Conservation (phyloP, 2,113 vertebrate genomes). For the Cavia aperea region DNA sequence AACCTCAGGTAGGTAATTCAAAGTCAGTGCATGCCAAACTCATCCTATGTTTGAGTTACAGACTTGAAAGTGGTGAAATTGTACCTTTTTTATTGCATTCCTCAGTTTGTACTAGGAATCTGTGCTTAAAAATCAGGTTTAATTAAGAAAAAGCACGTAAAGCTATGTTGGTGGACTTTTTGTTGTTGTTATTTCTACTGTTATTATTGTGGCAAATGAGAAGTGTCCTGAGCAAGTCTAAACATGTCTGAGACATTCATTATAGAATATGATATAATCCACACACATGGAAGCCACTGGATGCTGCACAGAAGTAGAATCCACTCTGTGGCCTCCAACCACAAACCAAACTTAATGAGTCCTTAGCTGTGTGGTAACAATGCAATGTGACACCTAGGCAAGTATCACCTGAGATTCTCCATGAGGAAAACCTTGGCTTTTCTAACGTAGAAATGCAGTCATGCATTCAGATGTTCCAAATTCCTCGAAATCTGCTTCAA, state of each 20-base stretch:
- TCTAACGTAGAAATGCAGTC: neutral
- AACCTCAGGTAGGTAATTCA: conserved; percentile 7
- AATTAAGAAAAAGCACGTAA: conserved; percentile 47
- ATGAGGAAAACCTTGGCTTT: neutral
- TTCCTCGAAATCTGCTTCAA: neutral
- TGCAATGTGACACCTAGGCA: neutral
- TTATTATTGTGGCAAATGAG: conserved; percentile 11
- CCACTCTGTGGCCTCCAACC: neutral
- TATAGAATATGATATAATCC: neutral
- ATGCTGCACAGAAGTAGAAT: neutral
- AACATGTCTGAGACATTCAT: neutral
- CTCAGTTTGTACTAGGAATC: conserved; percentile 9
- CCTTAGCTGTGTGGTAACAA: neutral
- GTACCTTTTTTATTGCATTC: neutral
- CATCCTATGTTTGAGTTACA: neutral
- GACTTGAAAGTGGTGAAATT: neutral
- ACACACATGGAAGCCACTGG: neutral
- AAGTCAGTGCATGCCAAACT: neutral
- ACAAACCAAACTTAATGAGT: neutral
- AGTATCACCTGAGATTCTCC: neutral
- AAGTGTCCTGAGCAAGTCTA: neutral
- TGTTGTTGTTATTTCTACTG: neutral
- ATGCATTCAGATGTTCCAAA: neutral
- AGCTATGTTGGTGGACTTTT: neutral
- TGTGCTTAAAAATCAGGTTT: neutral